Conservation (phyloP, 2,888 invertebrate species). For the Noctua comes region DNA sequence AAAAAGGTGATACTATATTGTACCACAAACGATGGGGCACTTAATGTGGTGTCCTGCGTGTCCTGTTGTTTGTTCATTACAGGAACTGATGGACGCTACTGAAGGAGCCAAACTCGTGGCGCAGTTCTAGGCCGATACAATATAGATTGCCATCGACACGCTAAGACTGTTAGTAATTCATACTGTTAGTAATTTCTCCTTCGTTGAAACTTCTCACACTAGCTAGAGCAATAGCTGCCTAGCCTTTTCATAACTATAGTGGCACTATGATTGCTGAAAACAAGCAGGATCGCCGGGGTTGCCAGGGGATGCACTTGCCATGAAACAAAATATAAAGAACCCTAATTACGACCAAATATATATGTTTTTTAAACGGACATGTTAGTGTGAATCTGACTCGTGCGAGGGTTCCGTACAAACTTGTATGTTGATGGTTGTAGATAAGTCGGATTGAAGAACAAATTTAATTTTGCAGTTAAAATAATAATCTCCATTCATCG, state of each 20-base stretch:
- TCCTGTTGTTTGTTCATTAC: no score
- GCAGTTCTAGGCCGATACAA: no score
- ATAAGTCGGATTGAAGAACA: no score
- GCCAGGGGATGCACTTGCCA: background rate
- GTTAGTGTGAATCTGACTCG: background rate
- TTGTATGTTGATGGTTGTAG: background rate
- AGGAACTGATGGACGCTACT: no score
- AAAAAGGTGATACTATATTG: background rate
- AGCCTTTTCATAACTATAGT: background rate
- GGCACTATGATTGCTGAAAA: slow-evolving; percentile 1
- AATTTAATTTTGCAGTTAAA: background rate
- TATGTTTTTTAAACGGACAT: background rate
- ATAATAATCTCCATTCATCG: background rate
- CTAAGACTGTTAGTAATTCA: background rate
- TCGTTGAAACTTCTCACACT: background rate
- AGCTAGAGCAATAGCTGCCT: background rate
- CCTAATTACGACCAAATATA: no score
- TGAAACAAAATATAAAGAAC: background rate
- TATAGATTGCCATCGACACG: no score
- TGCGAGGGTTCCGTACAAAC: background rate
- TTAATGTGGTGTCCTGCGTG: no score
- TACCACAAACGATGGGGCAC: no score
- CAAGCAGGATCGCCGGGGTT: background rate
- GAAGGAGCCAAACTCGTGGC: no score
- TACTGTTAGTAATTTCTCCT: background rate